Evolutionary conservation across 1,140 invertebrate species (phyloP).

Genomic region (Drosophila simulans): DNA sequence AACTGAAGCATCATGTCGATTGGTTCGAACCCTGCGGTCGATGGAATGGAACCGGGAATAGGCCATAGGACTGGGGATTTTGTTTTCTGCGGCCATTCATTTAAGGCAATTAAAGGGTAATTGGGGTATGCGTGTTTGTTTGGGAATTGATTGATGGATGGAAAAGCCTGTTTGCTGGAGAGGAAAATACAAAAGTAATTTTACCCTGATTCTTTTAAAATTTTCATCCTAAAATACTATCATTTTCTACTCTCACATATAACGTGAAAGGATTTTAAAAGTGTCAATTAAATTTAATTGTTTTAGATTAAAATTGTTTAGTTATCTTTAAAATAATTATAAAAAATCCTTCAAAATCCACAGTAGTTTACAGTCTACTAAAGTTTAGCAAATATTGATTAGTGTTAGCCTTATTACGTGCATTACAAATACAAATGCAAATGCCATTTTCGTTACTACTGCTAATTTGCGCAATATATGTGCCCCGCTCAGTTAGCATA

Average conservation of each 20-base stretch:
- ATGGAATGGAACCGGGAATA: slow-evolving; percentile 10
- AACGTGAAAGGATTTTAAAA: no score
- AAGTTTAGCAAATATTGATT: slow-evolving; percentile 21
- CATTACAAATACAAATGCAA: slow-evolving; percentile 56
- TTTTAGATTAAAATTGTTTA: no score
- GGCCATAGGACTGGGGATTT: slow-evolving; percentile 4
- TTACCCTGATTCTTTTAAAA: background rate
- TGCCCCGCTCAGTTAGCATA: slow-evolving; percentile 71
- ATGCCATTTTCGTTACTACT: slow-evolving; percentile 62
- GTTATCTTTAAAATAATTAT: background rate
- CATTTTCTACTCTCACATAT: no score
- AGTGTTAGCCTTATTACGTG: slow-evolving; percentile 43
- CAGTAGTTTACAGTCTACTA: slow-evolving; percentile 16
- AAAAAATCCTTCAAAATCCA: background rate
- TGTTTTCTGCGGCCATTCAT: slow-evolving; percentile 51
- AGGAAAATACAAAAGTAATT: background rate
- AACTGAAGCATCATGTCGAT: slow-evolving; percentile 77
- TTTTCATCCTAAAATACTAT: no score
- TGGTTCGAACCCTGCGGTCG: slow-evolving; percentile 58
- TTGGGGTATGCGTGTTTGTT: slow-evolving; percentile 32
- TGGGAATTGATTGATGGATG: slow-evolving; percentile 10
- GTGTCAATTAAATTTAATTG: no score
- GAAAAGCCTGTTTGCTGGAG: background rate
- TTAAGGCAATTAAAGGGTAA: slow-evolving; percentile 51
- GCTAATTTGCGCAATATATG: slow-evolving; percentile 69